These are phyloP conservation scores for Deroplatys truncata DNA, from an alignment of 2,888 invertebrate genomes.

Conservation along the genomic window DNA sequence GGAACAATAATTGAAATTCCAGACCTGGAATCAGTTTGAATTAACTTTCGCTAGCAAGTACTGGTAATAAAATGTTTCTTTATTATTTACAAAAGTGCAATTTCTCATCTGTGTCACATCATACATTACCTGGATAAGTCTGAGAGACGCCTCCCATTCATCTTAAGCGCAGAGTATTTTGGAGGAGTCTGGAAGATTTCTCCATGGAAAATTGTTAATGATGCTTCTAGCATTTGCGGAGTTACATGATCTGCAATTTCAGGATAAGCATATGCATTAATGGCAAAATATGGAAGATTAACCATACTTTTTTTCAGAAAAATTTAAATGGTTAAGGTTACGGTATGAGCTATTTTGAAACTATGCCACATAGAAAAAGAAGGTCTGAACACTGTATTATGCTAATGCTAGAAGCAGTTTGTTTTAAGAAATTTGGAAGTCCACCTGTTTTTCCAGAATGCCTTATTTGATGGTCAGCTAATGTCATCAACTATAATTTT, in stretches of 20 bases:
- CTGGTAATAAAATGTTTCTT: too few species aligned
- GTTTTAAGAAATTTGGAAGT: too few species aligned
- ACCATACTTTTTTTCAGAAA: too few species aligned
- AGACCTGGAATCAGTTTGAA: slow-evolving; percentile 29
- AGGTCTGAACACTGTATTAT: too few species aligned
- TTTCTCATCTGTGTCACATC: neutral
- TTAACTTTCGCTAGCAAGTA: neutral
- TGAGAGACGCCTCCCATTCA: slow-evolving; percentile 32
- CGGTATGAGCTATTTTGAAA: too few species aligned
- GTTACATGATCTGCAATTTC: slow-evolving; percentile 34
- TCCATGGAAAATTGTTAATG: slow-evolving; percentile 33
- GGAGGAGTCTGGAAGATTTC: slow-evolving; percentile 36
- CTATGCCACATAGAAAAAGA: too few species aligned
- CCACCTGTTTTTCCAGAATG: too few species aligned
- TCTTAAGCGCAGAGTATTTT: slow-evolving; percentile 35
- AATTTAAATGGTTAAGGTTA: too few species aligned
- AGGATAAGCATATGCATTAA: neutral
- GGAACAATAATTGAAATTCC: slow-evolving; percentile 32
- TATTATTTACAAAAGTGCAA: neutral
- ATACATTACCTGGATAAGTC: slow-evolving; percentile 34
- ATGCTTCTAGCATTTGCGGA: slow-evolving; percentile 30
- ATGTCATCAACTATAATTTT: too few species aligned
- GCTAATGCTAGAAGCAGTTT: too few species aligned
- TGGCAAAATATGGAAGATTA: too few species aligned
- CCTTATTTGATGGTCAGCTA: too few species aligned